Conservation (phyloP, 2,797 vertebrate species). For the Gymnocypris eckloni region DNA sequence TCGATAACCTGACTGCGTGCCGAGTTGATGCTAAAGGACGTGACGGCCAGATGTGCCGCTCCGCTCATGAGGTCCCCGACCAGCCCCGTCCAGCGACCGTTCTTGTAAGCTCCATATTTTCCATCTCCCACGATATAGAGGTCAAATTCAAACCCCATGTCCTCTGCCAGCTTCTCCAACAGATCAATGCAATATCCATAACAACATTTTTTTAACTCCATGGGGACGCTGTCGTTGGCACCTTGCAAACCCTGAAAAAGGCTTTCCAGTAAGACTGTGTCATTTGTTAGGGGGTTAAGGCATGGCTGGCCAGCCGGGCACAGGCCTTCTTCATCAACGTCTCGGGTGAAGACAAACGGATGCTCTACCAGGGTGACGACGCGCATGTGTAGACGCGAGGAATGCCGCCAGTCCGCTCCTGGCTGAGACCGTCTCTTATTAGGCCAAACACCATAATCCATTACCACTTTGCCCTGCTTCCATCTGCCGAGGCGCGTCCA, state of each 20-base stretch:
- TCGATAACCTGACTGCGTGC: slow-evolving; percentile 97
- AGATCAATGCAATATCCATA: slow-evolving; percentile 98
- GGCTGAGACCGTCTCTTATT: slow-evolving; percentile 78
- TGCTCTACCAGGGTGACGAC: slow-evolving; percentile 97
- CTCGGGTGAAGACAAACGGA: slow-evolving; percentile 95
- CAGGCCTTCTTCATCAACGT: slow-evolving; percentile 92
- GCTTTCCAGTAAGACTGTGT: slow-evolving; percentile 82
- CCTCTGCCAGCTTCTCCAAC: slow-evolving; percentile 93
- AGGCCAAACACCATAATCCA: slow-evolving; percentile 94
- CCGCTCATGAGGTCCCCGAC: slow-evolving; percentile 94
- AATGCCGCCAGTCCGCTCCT: slow-evolving; percentile 80
- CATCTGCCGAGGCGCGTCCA: slow-evolving; percentile 96
- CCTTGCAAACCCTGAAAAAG: slow-evolving; percentile 88
- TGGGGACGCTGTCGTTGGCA: slow-evolving; percentile 85
- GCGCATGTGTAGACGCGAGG: slow-evolving; percentile 85
- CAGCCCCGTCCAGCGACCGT: slow-evolving; percentile 93
- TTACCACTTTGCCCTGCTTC: slow-evolving; percentile 87
- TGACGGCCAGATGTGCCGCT: slow-evolving; percentile 93
- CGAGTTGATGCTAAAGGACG: slow-evolving; percentile 97
- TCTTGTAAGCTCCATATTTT: slow-evolving; percentile 94
- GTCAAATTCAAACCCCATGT: slow-evolving; percentile 95
- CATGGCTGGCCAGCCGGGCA: slow-evolving; percentile 95
- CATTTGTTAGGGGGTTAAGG: slow-evolving; percentile 91
- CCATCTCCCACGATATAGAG: slow-evolving; percentile 97
- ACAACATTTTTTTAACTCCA: slow-evolving; percentile 91